These are phyloP conservation scores for Apodemia hepburni DNA, from an alignment of 2,888 invertebrate species.

Conservation along the genomic window DNA sequence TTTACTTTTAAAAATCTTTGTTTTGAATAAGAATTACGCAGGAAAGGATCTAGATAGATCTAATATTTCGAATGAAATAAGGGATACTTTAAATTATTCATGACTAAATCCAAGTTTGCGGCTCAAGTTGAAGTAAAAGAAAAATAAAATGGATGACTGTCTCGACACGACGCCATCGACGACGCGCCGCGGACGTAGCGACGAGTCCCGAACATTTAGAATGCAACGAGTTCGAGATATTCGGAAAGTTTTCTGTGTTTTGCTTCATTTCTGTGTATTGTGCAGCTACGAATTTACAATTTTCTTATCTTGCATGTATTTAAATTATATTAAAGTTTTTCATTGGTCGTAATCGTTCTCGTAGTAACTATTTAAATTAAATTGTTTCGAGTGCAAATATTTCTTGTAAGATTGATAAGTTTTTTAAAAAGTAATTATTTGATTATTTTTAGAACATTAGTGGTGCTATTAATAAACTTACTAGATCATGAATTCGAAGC, in stretches of 20 bases:
- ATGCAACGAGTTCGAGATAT: slow-evolving; percentile 23
- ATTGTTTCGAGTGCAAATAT: too few relatives aligned
- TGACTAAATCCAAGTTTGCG: slow-evolving; percentile 63
- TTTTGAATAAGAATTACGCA: slow-evolving; percentile 11
- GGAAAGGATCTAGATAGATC: slow-evolving; percentile 31
- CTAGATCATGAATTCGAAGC: too few relatives aligned
- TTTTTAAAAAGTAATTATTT: too few relatives aligned
- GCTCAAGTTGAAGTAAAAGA: slow-evolving; percentile 43
- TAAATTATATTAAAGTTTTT: not conserved
- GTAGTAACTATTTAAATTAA: not conserved
- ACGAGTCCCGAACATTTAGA: slow-evolving; percentile 32
- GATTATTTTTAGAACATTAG: too few relatives aligned
- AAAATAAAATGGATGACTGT: slow-evolving; percentile 50
- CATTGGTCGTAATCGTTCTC: not conserved
- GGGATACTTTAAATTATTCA: slow-evolving; percentile 67
- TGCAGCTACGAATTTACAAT: slow-evolving; percentile 3
- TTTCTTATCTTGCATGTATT: slow-evolving; percentile 1
- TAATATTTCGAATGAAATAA: slow-evolving; percentile 51
- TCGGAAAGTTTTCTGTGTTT: slow-evolving; percentile 23
- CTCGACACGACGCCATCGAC: slow-evolving; percentile 37
- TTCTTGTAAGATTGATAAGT: too few relatives aligned
- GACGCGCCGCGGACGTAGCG: slow-evolving; percentile 28
- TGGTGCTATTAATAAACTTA: too few relatives aligned
- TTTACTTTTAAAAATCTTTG: not conserved
- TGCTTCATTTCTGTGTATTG: slow-evolving; percentile 14